Percentiles rank a stretch among this genome's conserved stretches.
phyloP scores from a whole-genome alignment of 2,797 vertebrate genomes.

The Amblyraja radiata region DNA sequence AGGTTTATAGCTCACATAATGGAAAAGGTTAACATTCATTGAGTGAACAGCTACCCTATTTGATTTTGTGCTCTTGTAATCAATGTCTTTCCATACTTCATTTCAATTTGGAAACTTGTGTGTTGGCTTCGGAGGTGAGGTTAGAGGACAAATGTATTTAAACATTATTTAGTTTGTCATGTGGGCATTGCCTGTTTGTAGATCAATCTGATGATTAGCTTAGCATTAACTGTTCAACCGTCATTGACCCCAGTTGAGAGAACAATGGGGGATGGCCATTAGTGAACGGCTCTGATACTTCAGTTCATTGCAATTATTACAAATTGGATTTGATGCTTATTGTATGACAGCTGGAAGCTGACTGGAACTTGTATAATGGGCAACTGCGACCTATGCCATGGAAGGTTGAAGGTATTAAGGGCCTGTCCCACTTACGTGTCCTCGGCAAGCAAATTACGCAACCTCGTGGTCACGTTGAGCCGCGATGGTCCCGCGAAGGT shows the following conservation, averaged over 20 bases:
- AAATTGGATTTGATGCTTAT: neutral
- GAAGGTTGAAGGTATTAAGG: neutral
- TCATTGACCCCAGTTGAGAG: neutral
- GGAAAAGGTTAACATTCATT: neutral
- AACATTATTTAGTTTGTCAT: neutral
- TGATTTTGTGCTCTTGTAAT: neutral
- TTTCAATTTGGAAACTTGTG: neutral
- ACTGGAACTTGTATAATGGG: neutral
- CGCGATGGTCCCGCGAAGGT: too few species aligned
- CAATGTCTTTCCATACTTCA: conserved; percentile 14
- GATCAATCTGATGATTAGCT: conserved; percentile 16
- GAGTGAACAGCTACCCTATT: neutral
- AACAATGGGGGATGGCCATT: neutral
- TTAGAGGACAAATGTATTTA: conserved; percentile 13
- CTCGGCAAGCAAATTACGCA: too few species aligned
- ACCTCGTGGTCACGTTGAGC: too few species aligned
- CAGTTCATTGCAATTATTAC: neutral
- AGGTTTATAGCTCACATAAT: neutral
- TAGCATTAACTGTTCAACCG: neutral
- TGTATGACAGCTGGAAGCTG: neutral
- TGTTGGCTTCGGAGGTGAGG: neutral
- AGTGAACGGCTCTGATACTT: neutral
- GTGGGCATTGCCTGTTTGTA: neutral
- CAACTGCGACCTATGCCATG: neutral
- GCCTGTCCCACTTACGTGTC: too few species aligned